These are phyloP conservation scores for Thysanoteuthis rhombus DNA, from an alignment of 2,888 invertebrate genomes.

Conservation along the genomic window DNA sequence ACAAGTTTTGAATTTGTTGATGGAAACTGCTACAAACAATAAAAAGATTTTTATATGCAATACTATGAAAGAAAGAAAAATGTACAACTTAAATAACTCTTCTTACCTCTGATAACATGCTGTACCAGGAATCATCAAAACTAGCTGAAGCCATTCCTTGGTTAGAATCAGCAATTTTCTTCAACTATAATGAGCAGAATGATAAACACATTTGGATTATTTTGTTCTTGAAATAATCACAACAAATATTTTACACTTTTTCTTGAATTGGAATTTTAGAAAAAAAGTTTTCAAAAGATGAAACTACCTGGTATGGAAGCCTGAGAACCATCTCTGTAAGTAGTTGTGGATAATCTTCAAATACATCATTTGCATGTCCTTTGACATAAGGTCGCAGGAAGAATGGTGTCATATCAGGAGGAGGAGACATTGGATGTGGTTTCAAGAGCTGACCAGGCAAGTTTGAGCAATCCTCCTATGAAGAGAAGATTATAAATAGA, in stretches of 20 bases:
- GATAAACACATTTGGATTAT: not conserved
- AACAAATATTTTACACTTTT: not conserved
- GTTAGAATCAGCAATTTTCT: slow-evolving; percentile 64
- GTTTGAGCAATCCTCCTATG: slow-evolving; percentile 55
- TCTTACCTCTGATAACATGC: slow-evolving; percentile 62
- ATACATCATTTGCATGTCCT: slow-evolving; percentile 89
- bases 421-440: slow-evolving; percentile 77
- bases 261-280: not conserved
- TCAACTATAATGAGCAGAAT: slow-evolving; percentile 53
- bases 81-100: no score
- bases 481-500: not conserved
- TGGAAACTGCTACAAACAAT: not conserved
- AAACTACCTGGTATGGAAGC: slow-evolving; percentile 87
- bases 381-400: slow-evolving; percentile 88
- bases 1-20: not conserved
- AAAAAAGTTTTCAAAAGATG: not conserved
- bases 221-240: not conserved
- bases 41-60: not conserved
- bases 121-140: slow-evolving; percentile 63
- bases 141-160: slow-evolving; percentile 50
- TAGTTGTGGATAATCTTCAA: slow-evolving; percentile 92
- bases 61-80: no score
- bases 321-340: slow-evolving; percentile 93
- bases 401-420: slow-evolving; percentile 95
- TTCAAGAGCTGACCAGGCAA: slow-evolving; percentile 78